Evolutionary conservation across 2,797 vertebrate species (phyloP), one percentile per base, ranked within the genome.

Genomic region (Xenops minutus): DNA sequence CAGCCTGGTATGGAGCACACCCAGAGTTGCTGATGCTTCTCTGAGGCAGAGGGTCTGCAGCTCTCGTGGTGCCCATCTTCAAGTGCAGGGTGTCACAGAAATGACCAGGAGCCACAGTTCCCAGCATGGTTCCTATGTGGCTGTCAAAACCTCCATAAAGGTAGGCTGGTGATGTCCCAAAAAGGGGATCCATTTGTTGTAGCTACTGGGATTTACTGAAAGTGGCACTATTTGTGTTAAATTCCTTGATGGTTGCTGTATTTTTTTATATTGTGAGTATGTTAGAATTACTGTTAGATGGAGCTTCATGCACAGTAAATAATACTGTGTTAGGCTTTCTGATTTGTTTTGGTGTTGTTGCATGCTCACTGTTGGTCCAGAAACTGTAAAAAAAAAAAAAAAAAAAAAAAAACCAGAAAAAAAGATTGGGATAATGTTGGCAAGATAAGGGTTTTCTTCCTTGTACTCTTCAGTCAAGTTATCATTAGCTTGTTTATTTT

Each of bases 71-170:
- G 37, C 14, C 30, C 32, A 12, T 46, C 21, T 44, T 21, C 19
- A 39, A n/a, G 27, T 32, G 30, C 43, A 12, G 26, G 14, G 7
- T 54, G 30, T 73, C 72, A 34, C 14, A 7, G 39, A 44, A 58
- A 18, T 39, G n/a, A 11, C 16, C 0, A 0, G 36, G 61, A 82
- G 30, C 51, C 24, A 18, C n/a, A 32, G 23, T 16, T 85, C 30
- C 32, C 30, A 19, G 6, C 8, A 17, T 18, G 5, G 18, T 43
- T 89, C 41, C 49, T 7, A 3, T 2, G 10, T 23, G 13, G 21
- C 11, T 79, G 49, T 43, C 44, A 46, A 44, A 81, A 54, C 39
- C 7, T 69, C 0, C 0, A 0, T 55, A 15, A 23, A 1, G 5
- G 9, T 30, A 48, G 39, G 22, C 10, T 3, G 7, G 9, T 68